Conservation (phyloP, 2,113 vertebrate genomes). For the Calidris pygmaea region DNA sequence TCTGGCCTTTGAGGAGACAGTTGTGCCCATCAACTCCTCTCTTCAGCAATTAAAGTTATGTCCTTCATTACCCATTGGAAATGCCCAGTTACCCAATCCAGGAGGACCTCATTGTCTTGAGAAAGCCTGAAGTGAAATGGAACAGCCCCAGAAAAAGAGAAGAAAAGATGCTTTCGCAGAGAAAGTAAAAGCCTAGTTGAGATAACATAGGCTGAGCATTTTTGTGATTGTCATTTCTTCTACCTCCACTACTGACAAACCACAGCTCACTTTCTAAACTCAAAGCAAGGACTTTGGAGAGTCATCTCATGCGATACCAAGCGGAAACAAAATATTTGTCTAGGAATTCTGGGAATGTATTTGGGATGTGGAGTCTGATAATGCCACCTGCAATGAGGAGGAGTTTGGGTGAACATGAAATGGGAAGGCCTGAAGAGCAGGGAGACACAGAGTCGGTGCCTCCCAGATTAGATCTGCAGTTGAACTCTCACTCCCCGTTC, state of each 20-base stretch:
- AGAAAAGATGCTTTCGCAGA: background rate
- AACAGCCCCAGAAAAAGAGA: background rate
- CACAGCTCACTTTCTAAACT: background rate
- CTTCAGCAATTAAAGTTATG: background rate
- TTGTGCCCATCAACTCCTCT: background rate
- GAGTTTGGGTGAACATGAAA: background rate
- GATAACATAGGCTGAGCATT: background rate
- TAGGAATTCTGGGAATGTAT: background rate
- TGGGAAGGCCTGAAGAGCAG: background rate
- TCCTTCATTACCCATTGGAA: background rate
- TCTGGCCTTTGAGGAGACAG: background rate
- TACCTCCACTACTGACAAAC: background rate
- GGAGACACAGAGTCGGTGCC: accelerated
- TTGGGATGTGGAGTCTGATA: background rate
- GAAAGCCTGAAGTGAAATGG: background rate
- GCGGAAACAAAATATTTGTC: background rate
- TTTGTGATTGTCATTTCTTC: background rate
- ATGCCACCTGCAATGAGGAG: background rate
- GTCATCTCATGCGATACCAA: background rate
- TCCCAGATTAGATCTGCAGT: background rate
- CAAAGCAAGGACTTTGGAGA: background rate
- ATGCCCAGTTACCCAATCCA: background rate
- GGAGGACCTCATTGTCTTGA: background rate
- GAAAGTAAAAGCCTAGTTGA: background rate
- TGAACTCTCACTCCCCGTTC: background rate